A percentile compares a stretch with the other conserved stretches of the same genome.
phyloP scores from a whole-genome alignment of 2,888 invertebrate species.

The Trichopria drosophilae region DNA sequence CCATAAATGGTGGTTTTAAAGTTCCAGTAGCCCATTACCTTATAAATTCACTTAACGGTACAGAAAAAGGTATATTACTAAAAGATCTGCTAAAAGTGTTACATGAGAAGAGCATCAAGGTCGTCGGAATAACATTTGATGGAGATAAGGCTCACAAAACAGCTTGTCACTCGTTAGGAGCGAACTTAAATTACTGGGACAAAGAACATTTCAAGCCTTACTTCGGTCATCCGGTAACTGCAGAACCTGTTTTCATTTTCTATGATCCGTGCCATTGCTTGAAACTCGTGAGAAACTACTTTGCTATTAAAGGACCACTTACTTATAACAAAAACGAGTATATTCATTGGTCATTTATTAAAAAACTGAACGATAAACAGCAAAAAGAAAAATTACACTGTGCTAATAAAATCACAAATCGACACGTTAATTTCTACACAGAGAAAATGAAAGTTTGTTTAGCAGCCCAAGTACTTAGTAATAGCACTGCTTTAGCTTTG shows the following conservation, averaged over 20 bases:
- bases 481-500: slow-evolving; percentile 34
- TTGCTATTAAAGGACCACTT: slow-evolving; percentile 26
- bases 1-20: slow-evolving; percentile 31
- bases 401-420: slow-evolving; percentile 35
- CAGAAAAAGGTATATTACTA: slow-evolving; percentile 24
- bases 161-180: slow-evolving; percentile 23
- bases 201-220: slow-evolving; percentile 17
- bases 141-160: slow-evolving; percentile 16
- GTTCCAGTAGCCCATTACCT: slow-evolving; percentile 28
- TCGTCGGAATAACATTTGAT: slow-evolving; percentile 20
- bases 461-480: slow-evolving; percentile 39
- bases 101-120: slow-evolving; percentile 13
- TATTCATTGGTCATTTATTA: slow-evolving; percentile 36
- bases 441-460: slow-evolving; percentile 40
- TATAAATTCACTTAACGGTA: slow-evolving; percentile 22
- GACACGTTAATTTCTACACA: slow-evolving; percentile 31
- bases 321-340: slow-evolving; percentile 22
- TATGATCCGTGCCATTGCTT: slow-evolving; percentile 26
- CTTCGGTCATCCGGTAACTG: slow-evolving; percentile 14
- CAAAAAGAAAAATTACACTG: slow-evolving; percentile 35
- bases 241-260: slow-evolving; percentile 14
- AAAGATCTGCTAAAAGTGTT: slow-evolving; percentile 25
- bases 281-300: slow-evolving; percentile 26
- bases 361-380: slow-evolving; percentile 36
- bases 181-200: slow-evolving; percentile 23